These are phyloP conservation scores for Elgaria multicarinata DNA, from an alignment of 2,113 vertebrate genomes.

Conservation along the genomic window DNA sequence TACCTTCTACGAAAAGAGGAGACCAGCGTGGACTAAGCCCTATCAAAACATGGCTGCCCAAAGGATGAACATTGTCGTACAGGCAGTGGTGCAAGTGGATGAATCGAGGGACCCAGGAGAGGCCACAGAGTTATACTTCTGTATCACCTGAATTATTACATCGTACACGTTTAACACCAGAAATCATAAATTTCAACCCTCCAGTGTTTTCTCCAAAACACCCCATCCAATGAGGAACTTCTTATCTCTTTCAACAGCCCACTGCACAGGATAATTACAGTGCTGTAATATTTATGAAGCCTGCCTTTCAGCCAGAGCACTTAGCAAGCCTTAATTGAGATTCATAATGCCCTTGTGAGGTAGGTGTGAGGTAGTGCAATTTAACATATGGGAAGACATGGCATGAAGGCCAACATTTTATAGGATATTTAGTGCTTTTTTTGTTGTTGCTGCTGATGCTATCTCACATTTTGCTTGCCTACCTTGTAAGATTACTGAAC, in stretches of 20 bases:
- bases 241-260: conserved; percentile 28
- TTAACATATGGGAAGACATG: conserved; percentile 19
- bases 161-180: conserved; percentile 1
- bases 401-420: neutral
- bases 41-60: conserved; percentile 29
- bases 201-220: conserved; percentile 33
- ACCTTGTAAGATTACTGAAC: neutral
- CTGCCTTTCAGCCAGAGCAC: conserved; percentile 31
- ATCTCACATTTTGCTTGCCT: neutral
- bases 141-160: conserved; percentile 3
- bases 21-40: conserved; percentile 1
- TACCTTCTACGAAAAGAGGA: conserved; percentile 34
- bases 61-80: conserved; percentile 9
- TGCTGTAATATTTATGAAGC: conserved; percentile 30
- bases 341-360: conserved; percentile 23
- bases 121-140: conserved; percentile 29
- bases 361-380: neutral
- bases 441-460: neutral
- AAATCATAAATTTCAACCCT: conserved; percentile 29
- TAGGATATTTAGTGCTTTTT: neutral
- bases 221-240: conserved; percentile 20
- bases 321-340: conserved; percentile 39
- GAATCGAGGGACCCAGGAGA: conserved; percentile 48
- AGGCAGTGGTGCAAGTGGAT: neutral
- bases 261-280: conserved; percentile 31